Percentiles rank a stretch among this genome's conserved stretches.
Conservation (phyloP, 1,140 invertebrate species). For the Drosophila leontia region DNA sequence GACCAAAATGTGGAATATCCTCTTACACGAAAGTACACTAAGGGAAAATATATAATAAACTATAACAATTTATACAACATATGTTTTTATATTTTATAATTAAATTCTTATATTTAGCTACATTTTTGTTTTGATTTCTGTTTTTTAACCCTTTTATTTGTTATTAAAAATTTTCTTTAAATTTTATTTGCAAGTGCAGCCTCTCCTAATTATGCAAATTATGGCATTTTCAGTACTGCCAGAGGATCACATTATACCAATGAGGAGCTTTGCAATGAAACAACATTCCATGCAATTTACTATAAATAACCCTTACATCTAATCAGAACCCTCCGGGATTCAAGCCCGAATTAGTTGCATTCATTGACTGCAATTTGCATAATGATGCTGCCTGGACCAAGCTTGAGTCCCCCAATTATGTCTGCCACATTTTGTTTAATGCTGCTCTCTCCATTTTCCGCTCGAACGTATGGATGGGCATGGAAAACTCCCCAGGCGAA, state of each 20-base stretch:
- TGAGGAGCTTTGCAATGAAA: slow-evolving; percentile 9
- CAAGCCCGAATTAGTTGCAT: slow-evolving; percentile 43
- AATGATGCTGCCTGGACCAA: slow-evolving; percentile 30
- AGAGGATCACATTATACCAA: slow-evolving; percentile 16
- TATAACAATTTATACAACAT: background rate
- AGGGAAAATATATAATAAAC: background rate
- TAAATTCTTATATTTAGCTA: too few species aligned
- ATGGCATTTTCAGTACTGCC: slow-evolving; percentile 16
- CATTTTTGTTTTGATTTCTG: too few species aligned
- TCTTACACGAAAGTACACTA: slow-evolving; percentile 7
- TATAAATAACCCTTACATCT: slow-evolving; percentile 55
- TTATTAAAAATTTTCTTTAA: background rate
- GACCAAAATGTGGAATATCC: slow-evolving; percentile 22
- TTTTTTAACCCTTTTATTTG: background rate
- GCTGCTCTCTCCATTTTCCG: slow-evolving; percentile 25
- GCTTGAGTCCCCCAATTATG: slow-evolving; percentile 27
- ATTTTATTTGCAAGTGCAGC: slow-evolving; percentile 1
- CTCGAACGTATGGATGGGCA: background rate
- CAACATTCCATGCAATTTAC: slow-evolving; percentile 41
- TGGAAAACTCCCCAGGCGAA: slow-evolving; percentile 11
- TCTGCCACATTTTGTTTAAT: slow-evolving; percentile 38
- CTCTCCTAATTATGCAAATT: slow-evolving; percentile 65
- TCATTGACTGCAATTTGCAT: slow-evolving; percentile 61
- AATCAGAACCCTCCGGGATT: slow-evolving; percentile 23
- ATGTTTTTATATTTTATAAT: background rate